phyloP scores from a whole-genome alignment of 2,797 vertebrate species.

The Falco cherrug region DNA sequence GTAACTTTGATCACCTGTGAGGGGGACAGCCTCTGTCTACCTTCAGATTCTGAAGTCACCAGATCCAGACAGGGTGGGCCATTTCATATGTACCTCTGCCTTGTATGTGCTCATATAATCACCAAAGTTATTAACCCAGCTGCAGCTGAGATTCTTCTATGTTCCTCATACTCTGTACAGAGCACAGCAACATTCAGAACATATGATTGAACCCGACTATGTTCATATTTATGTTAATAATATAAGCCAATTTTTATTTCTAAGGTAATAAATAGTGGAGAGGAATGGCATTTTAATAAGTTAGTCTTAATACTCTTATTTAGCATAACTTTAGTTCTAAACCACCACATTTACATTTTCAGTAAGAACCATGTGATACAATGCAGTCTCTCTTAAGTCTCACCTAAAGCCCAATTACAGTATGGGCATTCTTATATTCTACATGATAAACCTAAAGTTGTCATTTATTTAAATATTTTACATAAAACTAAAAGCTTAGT shows the following conservation, averaged over 20 bases:
- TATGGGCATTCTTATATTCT: background rate
- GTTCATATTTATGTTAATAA: background rate
- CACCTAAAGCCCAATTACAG: background rate
- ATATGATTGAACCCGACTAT: background rate
- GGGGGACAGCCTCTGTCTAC: background rate
- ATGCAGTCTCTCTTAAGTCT: background rate
- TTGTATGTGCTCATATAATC: background rate
- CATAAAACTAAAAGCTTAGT: background rate
- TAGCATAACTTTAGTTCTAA: background rate
- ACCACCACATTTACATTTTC: background rate
- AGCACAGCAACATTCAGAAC: background rate
- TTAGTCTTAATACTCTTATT: background rate
- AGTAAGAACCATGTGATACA: background rate
- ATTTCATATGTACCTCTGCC: background rate
- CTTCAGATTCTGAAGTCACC: background rate
- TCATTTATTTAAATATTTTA: background rate
- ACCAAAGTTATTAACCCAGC: background rate
- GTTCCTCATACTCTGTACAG: background rate
- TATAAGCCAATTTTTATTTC: background rate
- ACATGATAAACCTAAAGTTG: background rate
- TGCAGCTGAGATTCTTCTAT: background rate
- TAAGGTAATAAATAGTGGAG: background rate
- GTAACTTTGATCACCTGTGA: background rate
- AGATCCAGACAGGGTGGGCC: background rate
- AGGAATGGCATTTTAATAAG: background rate